Evolutionary conservation across 2,797 vertebrate species (phyloP), one percentile per base, ranked within the genome.

Genomic region (Clamator glandarius): DNA sequence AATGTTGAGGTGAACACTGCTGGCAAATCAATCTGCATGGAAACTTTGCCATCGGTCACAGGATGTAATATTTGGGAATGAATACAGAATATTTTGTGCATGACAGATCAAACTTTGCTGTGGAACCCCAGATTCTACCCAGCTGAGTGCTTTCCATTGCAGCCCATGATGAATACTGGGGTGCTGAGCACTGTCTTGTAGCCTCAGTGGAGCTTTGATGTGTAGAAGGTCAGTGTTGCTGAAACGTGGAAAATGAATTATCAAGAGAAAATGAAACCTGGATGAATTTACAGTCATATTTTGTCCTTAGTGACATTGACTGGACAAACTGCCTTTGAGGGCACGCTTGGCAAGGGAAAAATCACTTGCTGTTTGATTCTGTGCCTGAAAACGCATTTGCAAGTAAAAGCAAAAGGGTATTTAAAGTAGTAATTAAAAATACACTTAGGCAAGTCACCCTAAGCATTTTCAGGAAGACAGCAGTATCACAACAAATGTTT

Each of bases 361-460:
- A 84, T 52, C 55, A 73, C 28, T 64, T 90, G 76, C 66, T 91
- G 17, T 15, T 86, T 55, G 39, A 52, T 79, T 81, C 61, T 57
- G 26, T 70, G 64, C 50, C 46, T 90, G 67, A 36, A 91, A 76
- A 95, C 0, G 0, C 55, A 79, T 89, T 82, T 92, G 57, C 59
- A 89, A 92, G 81, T 87, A 84, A 82, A 90, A 87, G 39, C 84
- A 82, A 36, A 90, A 67, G 58, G 15, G 3, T 81, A 85, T 87
- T 92, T 89, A 72, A 92, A 64, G 79, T 20, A 69, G 33, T 63
- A 52, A 87, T 72, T 92, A 93, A 90, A 91, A 91, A 87, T 81
- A 87, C 31, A 44, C 58, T 82, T 55, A 69, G 0, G 14, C 13
- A 81, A 87, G 54, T 70, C 57, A 46, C 31, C 67, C 16, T 17